Percentiles rank a stretch among this genome's conserved stretches.
Evolutionary conservation across 2,888 invertebrate genomes (phyloP).

Genomic region (Thalpophila matura): DNA sequence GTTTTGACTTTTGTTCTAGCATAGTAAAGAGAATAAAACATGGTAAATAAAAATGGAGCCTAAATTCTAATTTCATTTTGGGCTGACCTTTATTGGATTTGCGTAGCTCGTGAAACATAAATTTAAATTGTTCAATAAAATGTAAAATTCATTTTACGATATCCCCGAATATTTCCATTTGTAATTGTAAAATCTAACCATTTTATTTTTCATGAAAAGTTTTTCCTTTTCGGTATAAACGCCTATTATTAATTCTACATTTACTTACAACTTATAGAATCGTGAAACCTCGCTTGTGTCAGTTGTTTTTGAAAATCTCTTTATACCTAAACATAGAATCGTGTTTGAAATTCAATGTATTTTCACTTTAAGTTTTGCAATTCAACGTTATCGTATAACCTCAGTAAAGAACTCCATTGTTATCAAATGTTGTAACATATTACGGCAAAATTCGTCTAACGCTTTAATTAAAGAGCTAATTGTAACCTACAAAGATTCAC

Average conservation of each 20-base stretch:
- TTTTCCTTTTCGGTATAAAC: slow-evolving; percentile 5
- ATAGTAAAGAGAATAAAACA: slow-evolving; percentile 11
- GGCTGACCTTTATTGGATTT: slow-evolving; percentile 54
- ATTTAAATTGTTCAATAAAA: slow-evolving; percentile 55
- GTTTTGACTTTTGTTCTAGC: slow-evolving; percentile 7
- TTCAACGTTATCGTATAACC: no score
- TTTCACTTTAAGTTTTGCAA: no score
- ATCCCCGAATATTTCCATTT: slow-evolving; percentile 46
- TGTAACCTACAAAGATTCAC: background rate
- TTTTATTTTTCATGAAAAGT: slow-evolving; percentile 13
- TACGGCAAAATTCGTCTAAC: no score
- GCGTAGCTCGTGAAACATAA: slow-evolving; percentile 24
- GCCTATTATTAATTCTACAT: no score
- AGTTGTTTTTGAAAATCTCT: no score
- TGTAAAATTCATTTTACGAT: slow-evolving; percentile 53
- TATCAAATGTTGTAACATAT: no score
- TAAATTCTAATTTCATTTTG: slow-evolving; percentile 49
- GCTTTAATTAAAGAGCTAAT: no score
- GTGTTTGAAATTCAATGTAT: no score
- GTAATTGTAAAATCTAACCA: slow-evolving; percentile 25
- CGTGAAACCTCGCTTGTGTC: no score
- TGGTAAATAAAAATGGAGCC: slow-evolving; percentile 25
- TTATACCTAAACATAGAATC: no score
- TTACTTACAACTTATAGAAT: no score
- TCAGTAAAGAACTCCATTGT: no score